These are phyloP conservation scores for Megalops cyprinoides DNA, from an alignment of 2,797 vertebrate genomes.

Conservation along the genomic window DNA sequence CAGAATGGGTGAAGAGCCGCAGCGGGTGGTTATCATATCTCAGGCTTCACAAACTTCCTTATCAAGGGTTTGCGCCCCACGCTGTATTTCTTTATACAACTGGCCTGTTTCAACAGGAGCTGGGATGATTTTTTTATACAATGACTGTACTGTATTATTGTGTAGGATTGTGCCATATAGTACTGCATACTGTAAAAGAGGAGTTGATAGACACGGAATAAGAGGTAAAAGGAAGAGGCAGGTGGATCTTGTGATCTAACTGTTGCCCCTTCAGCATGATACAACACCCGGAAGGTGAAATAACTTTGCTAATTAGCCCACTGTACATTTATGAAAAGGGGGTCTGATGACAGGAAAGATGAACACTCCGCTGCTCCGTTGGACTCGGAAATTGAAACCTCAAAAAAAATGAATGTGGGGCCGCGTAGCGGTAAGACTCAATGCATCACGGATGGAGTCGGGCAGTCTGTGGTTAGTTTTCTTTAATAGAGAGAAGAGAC, in stretches of 20 bases:
- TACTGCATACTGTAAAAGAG: not conserved
- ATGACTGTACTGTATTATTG: no score
- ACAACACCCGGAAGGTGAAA: not conserved
- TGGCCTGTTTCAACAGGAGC: not conserved
- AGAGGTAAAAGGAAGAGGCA: not conserved
- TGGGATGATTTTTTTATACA: no score
- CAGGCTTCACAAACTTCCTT: not conserved
- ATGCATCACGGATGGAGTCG: not conserved
- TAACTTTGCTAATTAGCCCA: constrained; percentile 13
- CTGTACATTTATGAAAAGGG: not conserved
- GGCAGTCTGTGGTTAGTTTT: not conserved
- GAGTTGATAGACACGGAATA: not conserved
- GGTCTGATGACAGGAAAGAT: not conserved
- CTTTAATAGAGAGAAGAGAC: not conserved
- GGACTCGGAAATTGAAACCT: not conserved
- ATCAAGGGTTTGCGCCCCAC: not conserved
- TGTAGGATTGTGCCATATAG: not conserved
- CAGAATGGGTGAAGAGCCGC: not conserved
- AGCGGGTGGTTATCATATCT: not conserved
- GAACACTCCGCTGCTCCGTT: not conserved
- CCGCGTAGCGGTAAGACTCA: not conserved
- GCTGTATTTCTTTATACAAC: not conserved
- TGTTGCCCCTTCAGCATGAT: not conserved
- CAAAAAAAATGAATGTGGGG: not conserved
- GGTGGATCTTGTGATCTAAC: not conserved